phyloP scores from a whole-genome alignment of 2,888 invertebrate species.

The Cryptus viduatorius region DNA sequence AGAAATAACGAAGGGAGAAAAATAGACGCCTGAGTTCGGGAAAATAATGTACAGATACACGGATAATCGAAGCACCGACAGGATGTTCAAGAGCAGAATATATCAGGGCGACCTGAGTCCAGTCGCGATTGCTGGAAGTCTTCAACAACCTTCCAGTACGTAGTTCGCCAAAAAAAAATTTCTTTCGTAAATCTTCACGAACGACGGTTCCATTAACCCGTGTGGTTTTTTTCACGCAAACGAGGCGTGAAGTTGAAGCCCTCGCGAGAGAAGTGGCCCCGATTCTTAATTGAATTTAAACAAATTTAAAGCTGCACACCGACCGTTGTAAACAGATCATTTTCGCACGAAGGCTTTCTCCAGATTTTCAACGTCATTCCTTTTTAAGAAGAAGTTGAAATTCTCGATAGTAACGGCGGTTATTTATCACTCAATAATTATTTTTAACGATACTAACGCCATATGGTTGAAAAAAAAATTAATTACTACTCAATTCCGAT shows the following conservation, averaged over 20 bases:
- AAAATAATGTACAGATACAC: slow-evolving; percentile 75
- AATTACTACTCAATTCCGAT: background rate
- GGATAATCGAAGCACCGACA: slow-evolving; percentile 76
- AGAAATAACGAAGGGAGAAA: background rate
- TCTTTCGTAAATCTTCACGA: background rate
- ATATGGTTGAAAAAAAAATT: background rate
- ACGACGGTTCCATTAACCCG: background rate
- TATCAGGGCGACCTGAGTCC: slow-evolving; percentile 81
- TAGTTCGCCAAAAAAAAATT: slow-evolving; percentile 57
- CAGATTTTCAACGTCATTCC: background rate
- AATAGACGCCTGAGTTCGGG: background rate
- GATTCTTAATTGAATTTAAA: slow-evolving; percentile 11
- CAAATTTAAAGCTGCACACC: background rate
- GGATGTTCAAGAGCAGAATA: slow-evolving; percentile 81
- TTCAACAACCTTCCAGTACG: slow-evolving; percentile 80
- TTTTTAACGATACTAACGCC: background rate
- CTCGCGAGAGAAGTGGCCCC: slow-evolving; percentile 53
- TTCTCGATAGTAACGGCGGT: background rate
- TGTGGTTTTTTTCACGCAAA: background rate
- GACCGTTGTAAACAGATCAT: background rate
- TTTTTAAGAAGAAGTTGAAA: background rate
- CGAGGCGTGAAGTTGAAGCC: slow-evolving; percentile 48
- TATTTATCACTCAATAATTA: background rate
- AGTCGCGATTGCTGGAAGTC: slow-evolving; percentile 77
- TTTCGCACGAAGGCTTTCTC: background rate